Evolutionary conservation across 2,113 vertebrate species (phyloP).

Genomic region (Gorsachius goisagi): DNA sequence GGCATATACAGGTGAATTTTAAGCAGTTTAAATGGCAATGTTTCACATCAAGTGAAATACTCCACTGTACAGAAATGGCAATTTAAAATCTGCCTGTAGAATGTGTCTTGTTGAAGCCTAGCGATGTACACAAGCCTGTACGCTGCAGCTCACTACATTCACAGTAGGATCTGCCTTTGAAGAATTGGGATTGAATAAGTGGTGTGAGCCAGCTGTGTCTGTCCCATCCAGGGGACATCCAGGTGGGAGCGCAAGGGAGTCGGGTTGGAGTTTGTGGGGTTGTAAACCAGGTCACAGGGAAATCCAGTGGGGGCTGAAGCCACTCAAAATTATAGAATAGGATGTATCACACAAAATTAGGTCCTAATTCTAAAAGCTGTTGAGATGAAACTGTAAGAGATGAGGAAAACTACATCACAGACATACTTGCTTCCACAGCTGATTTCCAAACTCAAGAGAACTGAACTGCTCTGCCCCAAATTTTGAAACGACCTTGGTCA

Average conservation of each 20-base stretch:
- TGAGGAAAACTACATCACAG: neutral
- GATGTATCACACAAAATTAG: neutral
- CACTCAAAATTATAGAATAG: fast-evolving
- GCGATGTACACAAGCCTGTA: fast-evolving
- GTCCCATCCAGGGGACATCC: fast-evolving
- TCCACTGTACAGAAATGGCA: fast-evolving
- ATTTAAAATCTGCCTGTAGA: neutral
- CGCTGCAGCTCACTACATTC: neutral
- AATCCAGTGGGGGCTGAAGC: neutral
- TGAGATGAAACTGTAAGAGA: neutral
- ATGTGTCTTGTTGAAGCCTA: neutral
- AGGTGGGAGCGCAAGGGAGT: neutral
- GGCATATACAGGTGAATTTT: fast-evolving
- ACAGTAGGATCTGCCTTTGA: neutral
- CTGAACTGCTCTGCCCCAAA: neutral
- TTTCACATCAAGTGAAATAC: neutral
- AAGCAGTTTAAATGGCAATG: neutral
- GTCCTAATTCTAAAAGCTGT: neutral
- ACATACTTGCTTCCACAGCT: neutral
- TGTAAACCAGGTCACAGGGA: neutral
- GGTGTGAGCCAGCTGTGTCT: fast-evolving
- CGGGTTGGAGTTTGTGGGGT: neutral
- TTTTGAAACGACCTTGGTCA: neutral
- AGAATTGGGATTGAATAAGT: neutral
- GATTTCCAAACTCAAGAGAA: neutral